A percentile compares a stretch with the other conserved stretches of the same genome.
Conservation (phyloP, 23 tunicate genomes). For the Styela clava region DNA sequence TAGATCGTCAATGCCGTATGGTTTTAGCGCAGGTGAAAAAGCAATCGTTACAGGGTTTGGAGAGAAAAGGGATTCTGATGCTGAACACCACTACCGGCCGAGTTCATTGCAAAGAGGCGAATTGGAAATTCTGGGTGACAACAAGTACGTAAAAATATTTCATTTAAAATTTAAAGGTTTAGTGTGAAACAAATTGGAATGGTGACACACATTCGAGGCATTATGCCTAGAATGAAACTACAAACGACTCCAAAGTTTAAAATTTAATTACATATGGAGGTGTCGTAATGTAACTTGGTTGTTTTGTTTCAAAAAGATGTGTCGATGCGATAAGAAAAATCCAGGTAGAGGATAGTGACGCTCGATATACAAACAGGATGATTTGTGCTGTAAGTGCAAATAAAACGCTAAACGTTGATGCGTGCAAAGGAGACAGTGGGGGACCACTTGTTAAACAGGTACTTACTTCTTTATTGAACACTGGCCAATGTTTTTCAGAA, state of each 20-base stretch:
- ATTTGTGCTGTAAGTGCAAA: constrained; percentile 35
- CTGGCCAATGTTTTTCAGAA: too few relatives aligned
- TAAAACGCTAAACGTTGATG: constrained; percentile 22
- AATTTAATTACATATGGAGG: too few relatives aligned
- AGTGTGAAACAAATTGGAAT: too few relatives aligned
- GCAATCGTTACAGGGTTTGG: neutral
- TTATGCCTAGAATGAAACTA: too few relatives aligned
- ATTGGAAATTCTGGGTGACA: neutral
- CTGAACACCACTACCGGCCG: neutral
- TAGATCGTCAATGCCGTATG: neutral
- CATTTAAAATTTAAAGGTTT: neutral
- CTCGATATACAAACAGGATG: too few relatives aligned
- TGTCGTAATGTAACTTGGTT: too few relatives aligned
- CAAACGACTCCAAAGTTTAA: too few relatives aligned
- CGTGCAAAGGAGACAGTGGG: constrained; percentile 68
- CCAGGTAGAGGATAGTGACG: too few relatives aligned
- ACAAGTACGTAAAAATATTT: neutral
- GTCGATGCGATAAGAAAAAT: too few relatives aligned
- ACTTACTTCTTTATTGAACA: too few relatives aligned
- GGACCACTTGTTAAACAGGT: constrained; percentile 57
- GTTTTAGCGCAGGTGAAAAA: neutral
- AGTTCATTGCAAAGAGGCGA: neutral
- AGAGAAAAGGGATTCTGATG: neutral
- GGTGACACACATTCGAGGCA: too few relatives aligned
- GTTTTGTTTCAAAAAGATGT: too few relatives aligned